Percentiles rank a stretch among this genome's conserved stretches.
These are phyloP conservation scores for Crematogaster levior DNA, from an alignment of 2,888 invertebrate species.

Conservation along the genomic window DNA sequence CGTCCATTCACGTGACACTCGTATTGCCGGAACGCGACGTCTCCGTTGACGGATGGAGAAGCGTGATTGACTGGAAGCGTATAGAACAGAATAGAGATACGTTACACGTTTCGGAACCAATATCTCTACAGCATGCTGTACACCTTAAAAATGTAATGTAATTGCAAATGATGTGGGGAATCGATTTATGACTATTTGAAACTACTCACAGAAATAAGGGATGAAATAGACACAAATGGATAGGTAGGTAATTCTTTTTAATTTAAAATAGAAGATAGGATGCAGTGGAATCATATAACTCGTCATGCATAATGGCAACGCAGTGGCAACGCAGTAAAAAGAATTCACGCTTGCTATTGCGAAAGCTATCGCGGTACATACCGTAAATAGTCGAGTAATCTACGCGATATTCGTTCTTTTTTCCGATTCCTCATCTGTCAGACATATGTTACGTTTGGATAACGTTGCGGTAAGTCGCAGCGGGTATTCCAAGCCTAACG, in stretches of 20 bases:
- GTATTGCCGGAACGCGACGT: slow-evolving; percentile 38
- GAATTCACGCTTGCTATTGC: slow-evolving; percentile 32
- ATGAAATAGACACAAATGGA: background rate
- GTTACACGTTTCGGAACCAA: background rate
- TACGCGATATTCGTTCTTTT: background rate
- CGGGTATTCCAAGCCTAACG: slow-evolving; percentile 45
- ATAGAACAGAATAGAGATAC: background rate
- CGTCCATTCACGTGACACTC: slow-evolving; percentile 66
- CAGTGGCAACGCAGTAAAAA: background rate
- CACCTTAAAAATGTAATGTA: background rate
- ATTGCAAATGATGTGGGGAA: background rate
- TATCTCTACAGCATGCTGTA: background rate
- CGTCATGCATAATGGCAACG: slow-evolving; percentile 14
- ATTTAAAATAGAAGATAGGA: background rate
- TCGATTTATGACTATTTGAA: background rate
- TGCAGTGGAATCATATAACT: background rate
- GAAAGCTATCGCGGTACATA: slow-evolving; percentile 17
- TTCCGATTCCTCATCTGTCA: slow-evolving; percentile 6
- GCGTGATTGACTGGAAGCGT: slow-evolving; percentile 13
- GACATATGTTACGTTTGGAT: slow-evolving; percentile 30
- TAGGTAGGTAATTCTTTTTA: background rate
- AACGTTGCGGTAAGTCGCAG: slow-evolving; percentile 48
- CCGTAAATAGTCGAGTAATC: slow-evolving; percentile 20
- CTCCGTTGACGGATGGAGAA: slow-evolving; percentile 48
- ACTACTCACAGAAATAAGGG: background rate